Base-by-base conservation (phyloP, 2,888 invertebrate genomes). In the Geophilus truncorum region DNA sequence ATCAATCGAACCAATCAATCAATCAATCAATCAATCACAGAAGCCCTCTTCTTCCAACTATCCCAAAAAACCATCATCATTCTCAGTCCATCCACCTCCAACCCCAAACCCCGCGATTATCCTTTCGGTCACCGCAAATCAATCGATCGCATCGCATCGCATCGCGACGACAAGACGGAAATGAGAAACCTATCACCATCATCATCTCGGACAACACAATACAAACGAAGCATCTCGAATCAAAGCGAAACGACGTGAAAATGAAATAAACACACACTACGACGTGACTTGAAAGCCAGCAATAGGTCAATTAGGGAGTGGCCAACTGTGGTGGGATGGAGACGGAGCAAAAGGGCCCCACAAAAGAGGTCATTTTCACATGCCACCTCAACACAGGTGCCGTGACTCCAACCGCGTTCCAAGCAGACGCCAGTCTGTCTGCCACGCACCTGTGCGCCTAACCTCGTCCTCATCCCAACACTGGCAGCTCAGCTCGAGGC, bases 371-470 rank as follows among this genome's bases (percentile, higher is more conserved):
- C 51, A 51, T 51, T 51, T 51, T 51, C 51, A 51, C 51, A 51
- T 51, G 51, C 7, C 51, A 51, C 51, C 51, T 51, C 51, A 51
- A 51, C 51, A 51, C 51, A 51, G 51, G 51, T 51, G 51, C 51
- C 51, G 15, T 18, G 51, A 51, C 51, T 51, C 51, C 51, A 51
- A 51, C 51, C 51, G 51, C 51, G 51, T 51, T 51, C 51, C 51
- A 51, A 10, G 45, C 25, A 45, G 79, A 57, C 79, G 79, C 79
- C 79, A 79, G 79, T 51, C 79, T 79, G 79, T 79, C 79, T 79
- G 79, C 23, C 28, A 21, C 28, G 23, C 79, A 79, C 79, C 79
- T 79, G 79, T 34, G 34, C 79, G 79, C 51, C 51, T 75, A 75
- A 30, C 75, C 75, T 75, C 75, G 28, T 28, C 75, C 75, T 28